Evolutionary conservation across 2,888 invertebrate species (phyloP), one percentile per base, ranked within the genome.

Genomic region (Amblyjoppa proteus): DNA sequence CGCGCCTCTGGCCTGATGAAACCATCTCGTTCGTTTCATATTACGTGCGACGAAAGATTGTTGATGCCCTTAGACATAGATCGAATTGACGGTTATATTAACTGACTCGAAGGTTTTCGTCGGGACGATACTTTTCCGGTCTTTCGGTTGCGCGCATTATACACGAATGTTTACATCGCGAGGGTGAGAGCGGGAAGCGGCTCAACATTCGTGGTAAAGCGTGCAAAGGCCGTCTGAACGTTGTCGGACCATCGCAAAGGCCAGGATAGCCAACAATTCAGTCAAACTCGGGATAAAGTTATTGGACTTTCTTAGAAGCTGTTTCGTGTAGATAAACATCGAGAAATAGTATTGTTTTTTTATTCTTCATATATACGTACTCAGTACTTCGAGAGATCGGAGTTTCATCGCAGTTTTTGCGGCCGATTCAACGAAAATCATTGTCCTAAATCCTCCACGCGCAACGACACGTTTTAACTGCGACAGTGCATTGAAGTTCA

Each of bases 1-100:
- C n/a, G 38, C 58, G 49, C 83, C 76, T 71, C 78, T 86, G 1
- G 28, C 77, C 31, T 73, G 28, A 53, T 85, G 83, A 79, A 77
- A 53, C 2, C 61, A 58, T 74, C 66, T 64, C 38, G 74, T 61
- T 77, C 86, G 79, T 13, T 87, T 86, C 87, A 86, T 88, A 31
- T 45, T 83, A 73, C 9, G 38, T 6, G 56, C 1, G 5, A 56
- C 3, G 3, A 56, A 38, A 0, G 25, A 41, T 53, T 45, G 53
- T 38, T 16, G 16, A 61, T 70, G 68, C 0, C 70, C 83, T 79
- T 58, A 3, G 25, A n/a, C 2, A 56, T 38, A 2, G 56, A 68
- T 68, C 28, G 41, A 58, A 58, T 77, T 0, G 25, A 53, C 4
- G 16, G 38, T 41, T 41, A 28, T 51, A 16, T 0, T 13, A 20